These are phyloP conservation scores for Eudasyphora cyanicolor DNA, from an alignment of 2,888 invertebrate genomes.

Conservation along the genomic window DNA sequence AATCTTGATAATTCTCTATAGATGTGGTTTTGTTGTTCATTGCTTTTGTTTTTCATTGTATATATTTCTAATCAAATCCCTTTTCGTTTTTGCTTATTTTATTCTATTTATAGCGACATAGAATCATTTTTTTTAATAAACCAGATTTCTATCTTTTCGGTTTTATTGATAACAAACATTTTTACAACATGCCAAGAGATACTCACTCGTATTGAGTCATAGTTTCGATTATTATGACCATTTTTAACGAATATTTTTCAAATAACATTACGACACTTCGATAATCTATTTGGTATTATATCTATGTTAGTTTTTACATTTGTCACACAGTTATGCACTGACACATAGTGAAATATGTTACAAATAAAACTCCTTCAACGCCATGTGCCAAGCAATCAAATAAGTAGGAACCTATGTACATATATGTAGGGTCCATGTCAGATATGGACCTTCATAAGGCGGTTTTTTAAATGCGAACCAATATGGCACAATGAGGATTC, in stretches of 20 bases:
- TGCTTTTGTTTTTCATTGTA: not conserved
- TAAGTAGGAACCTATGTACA: too few species aligned
- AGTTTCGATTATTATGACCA: not conserved
- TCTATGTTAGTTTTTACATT: not conserved
- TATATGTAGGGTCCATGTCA: too few species aligned
- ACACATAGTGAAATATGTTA: too few species aligned
- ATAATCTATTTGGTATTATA: too few species aligned
- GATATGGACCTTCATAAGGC: too few species aligned
- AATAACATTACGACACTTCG: not conserved
- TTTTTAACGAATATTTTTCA: not conserved
- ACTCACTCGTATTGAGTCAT: constrained; percentile 26
- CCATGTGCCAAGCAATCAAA: too few species aligned
- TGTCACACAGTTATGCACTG: too few species aligned
- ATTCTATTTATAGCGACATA: constrained; percentile 28
- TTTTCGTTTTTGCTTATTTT: constrained; percentile 31
- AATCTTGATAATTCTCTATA: not conserved
- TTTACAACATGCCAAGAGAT: too few species aligned
- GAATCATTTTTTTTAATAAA: constrained; percentile 19
- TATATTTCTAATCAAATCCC: constrained; percentile 18
- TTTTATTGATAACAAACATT: constrained; percentile 26
- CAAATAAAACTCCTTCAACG: too few species aligned
- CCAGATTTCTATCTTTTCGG: constrained; percentile 14
- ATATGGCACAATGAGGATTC: too few species aligned
- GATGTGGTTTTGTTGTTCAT: not conserved
- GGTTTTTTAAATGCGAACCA: too few species aligned